phyloP scores from a whole-genome alignment of 2,888 invertebrate species.

The Arge pagana region DNA sequence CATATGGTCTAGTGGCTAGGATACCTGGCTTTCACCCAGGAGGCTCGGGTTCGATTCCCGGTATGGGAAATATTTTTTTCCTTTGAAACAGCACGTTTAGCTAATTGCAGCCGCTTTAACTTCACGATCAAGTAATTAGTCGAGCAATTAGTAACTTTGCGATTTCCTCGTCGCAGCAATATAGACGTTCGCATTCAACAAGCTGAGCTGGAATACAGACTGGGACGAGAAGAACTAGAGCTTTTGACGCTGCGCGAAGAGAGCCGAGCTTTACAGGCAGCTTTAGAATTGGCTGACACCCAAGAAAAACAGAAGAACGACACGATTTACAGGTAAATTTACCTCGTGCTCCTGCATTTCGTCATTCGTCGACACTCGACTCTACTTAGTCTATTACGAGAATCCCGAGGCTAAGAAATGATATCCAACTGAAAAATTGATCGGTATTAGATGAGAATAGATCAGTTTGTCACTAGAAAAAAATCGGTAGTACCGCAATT shows the following conservation, averaged over 20 bases:
- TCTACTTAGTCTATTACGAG: too few relatives aligned
- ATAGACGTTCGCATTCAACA: slow-evolving; percentile 89
- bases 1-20: slow-evolving; percentile 69
- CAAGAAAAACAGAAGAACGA: slow-evolving; percentile 60
- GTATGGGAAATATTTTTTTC: slow-evolving; percentile 66
- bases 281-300: slow-evolving; percentile 67
- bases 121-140: too few relatives aligned
- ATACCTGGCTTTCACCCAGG: slow-evolving; percentile 67
- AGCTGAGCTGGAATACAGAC: slow-evolving; percentile 86
- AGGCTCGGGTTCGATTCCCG: slow-evolving; percentile 69
- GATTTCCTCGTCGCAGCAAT: slow-evolving; percentile 68
- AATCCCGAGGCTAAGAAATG: too few relatives aligned
- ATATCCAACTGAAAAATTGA: too few relatives aligned
- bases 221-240: slow-evolving; percentile 87
- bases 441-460: too few relatives aligned
- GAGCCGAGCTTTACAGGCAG: slow-evolving; percentile 76
- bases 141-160: too few relatives aligned
- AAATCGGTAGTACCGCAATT: too few relatives aligned
- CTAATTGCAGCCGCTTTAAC: too few relatives aligned
- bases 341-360: slow-evolving; percentile 42
- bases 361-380: background rate
- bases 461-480: too few relatives aligned
- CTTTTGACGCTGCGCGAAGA: slow-evolving; percentile 83
- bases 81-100: too few relatives aligned
- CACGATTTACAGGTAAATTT: slow-evolving; percentile 65